phyloP scores from a whole-genome alignment of 2,888 invertebrate genomes.

The Cheilosia soror region DNA sequence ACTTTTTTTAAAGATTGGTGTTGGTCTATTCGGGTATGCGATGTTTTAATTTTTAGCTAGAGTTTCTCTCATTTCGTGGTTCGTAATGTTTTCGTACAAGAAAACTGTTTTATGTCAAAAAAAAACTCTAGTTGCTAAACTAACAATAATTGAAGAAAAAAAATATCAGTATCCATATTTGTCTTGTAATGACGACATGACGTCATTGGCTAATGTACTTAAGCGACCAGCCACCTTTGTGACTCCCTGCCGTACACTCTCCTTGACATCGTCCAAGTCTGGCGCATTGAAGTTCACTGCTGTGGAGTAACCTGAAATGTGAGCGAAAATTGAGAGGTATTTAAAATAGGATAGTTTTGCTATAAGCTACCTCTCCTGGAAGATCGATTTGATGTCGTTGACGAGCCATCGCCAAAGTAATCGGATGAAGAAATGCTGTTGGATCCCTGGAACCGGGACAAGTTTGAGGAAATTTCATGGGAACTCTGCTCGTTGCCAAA shows the following conservation, averaged over 20 bases:
- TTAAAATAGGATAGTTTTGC: neutral
- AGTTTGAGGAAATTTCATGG: slow-evolving; percentile 86
- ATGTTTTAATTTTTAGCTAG: slow-evolving; percentile 36
- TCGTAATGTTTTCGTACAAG: slow-evolving; percentile 32
- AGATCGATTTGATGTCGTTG: slow-evolving; percentile 78
- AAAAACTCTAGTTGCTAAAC: slow-evolving; percentile 21
- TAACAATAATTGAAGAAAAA: slow-evolving; percentile 19
- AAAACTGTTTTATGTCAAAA: slow-evolving; percentile 28
- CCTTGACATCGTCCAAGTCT: slow-evolving; percentile 98
- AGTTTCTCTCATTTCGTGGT: slow-evolving; percentile 33
- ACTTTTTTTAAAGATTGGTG: slow-evolving; percentile 34
- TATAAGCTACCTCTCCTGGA: slow-evolving; percentile 66
- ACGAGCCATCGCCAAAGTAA: slow-evolving; percentile 90
- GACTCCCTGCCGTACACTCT: slow-evolving; percentile 98
- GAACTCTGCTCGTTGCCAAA: slow-evolving; percentile 89
- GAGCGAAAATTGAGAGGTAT: slow-evolving; percentile 17
- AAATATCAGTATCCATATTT: slow-evolving; percentile 87
- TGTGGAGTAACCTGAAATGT: slow-evolving; percentile 79
- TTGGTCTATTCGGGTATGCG: slow-evolving; percentile 43
- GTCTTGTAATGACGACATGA: slow-evolving; percentile 96
- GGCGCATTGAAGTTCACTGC: slow-evolving; percentile 85
- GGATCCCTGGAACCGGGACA: slow-evolving; percentile 94
- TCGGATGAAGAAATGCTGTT: slow-evolving; percentile 98
- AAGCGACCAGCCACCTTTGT: slow-evolving; percentile 98
- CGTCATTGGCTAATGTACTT: slow-evolving; percentile 96